Evolutionary conservation across 1,140 invertebrate genomes (phyloP).

Genomic region (Vanessa tameamea): DNA sequence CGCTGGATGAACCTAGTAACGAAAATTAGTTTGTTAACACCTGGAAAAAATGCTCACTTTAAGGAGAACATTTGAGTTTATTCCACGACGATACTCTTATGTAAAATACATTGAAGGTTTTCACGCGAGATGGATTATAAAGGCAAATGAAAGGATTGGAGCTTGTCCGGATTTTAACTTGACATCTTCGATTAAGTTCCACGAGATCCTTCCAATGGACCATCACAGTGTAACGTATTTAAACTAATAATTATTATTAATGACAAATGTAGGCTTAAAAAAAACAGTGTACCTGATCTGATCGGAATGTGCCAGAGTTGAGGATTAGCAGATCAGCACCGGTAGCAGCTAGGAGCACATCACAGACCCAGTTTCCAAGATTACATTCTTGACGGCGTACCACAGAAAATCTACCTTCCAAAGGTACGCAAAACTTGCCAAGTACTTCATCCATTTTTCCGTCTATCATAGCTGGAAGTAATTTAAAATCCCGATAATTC

Average conservation of each 20-base stretch:
- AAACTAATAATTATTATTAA: too few species aligned
- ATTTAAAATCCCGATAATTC: not conserved
- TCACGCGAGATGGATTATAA: too few species aligned
- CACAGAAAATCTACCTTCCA: slow-evolving; percentile 91
- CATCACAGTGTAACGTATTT: too few species aligned
- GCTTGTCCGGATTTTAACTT: too few species aligned
- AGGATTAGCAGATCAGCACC: slow-evolving; percentile 91
- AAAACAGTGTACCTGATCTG: slow-evolving; percentile 81
- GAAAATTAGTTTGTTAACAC: not conserved
- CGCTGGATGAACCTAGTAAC: slow-evolving; percentile 84
- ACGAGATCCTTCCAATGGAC: too few species aligned
- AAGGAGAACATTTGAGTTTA: too few species aligned
- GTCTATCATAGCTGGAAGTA: slow-evolving; percentile 86
- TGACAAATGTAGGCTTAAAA: not conserved
- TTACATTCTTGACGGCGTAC: slow-evolving; percentile 93
- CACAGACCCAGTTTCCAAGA: slow-evolving; percentile 94
- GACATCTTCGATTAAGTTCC: too few species aligned
- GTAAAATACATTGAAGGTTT: too few species aligned
- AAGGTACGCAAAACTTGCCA: slow-evolving; percentile 89
- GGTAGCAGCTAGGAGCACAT: slow-evolving; percentile 91
- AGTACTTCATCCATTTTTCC: slow-evolving; percentile 91
- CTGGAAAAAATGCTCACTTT: not conserved
- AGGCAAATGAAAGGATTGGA: too few species aligned
- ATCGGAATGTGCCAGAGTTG: slow-evolving; percentile 93
- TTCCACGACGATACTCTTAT: not conserved